Evolutionary conservation across 2,888 invertebrate species (phyloP).

Genomic region (Erebia ligea): DNA sequence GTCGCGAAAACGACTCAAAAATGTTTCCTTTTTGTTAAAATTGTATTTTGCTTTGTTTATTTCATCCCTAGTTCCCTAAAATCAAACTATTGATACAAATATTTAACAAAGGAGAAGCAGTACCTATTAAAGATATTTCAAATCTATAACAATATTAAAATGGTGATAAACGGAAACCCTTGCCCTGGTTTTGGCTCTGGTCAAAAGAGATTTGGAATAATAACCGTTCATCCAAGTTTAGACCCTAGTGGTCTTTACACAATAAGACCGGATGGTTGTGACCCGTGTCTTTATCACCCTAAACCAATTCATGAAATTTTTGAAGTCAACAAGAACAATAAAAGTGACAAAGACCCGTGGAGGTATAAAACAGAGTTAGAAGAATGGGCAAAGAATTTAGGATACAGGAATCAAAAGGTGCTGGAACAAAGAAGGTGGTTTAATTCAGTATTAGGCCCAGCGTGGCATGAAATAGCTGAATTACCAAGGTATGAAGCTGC

Average conservation of each 20-base stretch:
- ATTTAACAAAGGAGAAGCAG: no score
- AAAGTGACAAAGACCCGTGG: constrained; percentile 64
- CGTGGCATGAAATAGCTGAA: constrained; percentile 59
- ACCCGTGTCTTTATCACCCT: constrained; percentile 66
- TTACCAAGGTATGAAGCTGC: constrained; percentile 50
- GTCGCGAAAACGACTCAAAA: no score
- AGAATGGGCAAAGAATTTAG: constrained; percentile 70
- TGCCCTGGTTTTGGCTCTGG: constrained; percentile 51
- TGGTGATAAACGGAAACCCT: constrained; percentile 32
- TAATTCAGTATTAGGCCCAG: constrained; percentile 62
- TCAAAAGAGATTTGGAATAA: constrained; percentile 58
- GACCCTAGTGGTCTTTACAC: constrained; percentile 62
- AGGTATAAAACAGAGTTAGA: constrained; percentile 67
- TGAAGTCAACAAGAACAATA: constrained; percentile 52
- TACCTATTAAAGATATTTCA: background rate
- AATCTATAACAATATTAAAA: constrained; percentile 35
- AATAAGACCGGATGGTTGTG: constrained; percentile 54
- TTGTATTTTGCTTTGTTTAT: no score
- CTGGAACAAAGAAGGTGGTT: constrained; percentile 57
- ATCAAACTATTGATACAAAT: no score
- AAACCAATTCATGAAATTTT: constrained; percentile 53
- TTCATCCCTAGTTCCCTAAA: no score
- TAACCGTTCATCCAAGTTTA: constrained; percentile 62
- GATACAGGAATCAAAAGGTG: constrained; percentile 68
- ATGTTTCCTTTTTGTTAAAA: no score